phyloP scores from a whole-genome alignment of 1,140 invertebrate genomes.

The Polypedilum pembai region DNA sequence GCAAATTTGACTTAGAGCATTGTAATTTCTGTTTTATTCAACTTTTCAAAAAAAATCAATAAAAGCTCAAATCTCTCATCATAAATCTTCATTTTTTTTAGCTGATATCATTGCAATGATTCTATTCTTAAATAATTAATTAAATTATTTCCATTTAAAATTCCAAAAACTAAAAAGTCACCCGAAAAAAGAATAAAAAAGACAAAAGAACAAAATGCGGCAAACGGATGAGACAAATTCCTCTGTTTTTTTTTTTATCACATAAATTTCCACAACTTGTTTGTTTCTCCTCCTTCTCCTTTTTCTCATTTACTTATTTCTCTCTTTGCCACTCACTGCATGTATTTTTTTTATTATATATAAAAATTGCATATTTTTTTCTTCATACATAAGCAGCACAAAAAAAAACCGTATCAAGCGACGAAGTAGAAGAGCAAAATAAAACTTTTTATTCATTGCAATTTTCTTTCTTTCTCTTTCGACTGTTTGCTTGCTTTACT shows the following conservation, averaged over 20 bases:
- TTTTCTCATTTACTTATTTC: background rate
- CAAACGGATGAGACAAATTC: constrained; percentile 24
- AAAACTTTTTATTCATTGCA: constrained; percentile 21
- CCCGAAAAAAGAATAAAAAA: background rate
- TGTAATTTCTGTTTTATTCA: too few relatives aligned
- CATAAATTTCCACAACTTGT: constrained; percentile 27
- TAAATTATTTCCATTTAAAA: background rate
- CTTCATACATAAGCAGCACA: constrained; percentile 18
- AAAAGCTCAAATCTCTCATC: too few relatives aligned
- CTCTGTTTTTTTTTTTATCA: constrained; percentile 24
- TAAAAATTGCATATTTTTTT: constrained; percentile 4
- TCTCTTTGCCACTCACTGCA: background rate
- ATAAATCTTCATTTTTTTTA: too few relatives aligned
- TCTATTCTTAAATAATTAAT: too few relatives aligned
- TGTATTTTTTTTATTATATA: background rate
- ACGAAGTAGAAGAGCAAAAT: constrained; percentile 1
- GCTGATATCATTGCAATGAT: too few relatives aligned
- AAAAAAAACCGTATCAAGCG: constrained; percentile 17
- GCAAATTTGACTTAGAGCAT: too few relatives aligned
- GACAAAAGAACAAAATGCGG: background rate
- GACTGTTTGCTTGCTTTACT: background rate
- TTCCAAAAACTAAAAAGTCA: background rate
- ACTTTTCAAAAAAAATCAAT: too few relatives aligned
- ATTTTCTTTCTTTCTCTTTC: constrained; percentile 23
- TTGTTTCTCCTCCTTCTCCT: constrained; percentile 6